These are phyloP conservation scores for Epizoanthus ramosus DNA, from an alignment of 92 coral and sea anemone genomes.

Conservation along the genomic window DNA sequence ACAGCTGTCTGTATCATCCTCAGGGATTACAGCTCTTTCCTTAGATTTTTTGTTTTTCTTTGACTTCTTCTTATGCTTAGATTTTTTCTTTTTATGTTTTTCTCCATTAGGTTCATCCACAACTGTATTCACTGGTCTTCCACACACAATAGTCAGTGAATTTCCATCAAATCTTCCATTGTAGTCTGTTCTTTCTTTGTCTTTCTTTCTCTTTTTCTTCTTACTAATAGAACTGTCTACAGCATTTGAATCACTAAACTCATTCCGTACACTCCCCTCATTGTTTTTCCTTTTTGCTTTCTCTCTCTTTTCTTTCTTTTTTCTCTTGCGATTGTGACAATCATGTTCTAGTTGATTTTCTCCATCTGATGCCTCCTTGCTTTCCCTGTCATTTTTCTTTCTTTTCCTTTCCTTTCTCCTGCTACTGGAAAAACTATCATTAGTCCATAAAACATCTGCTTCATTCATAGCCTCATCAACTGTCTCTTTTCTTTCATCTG, in stretches of 20 bases:
- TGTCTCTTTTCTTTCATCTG: not conserved
- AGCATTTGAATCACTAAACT: too few species aligned
- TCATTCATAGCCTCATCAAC: not conserved
- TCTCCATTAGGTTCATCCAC: not conserved
- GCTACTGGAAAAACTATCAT: not conserved
- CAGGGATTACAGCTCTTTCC: not conserved
- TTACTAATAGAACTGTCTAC: too few species aligned
- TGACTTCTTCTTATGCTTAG: not conserved
- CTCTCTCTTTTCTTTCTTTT: slow-evolving; percentile 2
- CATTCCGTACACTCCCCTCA: too few species aligned
- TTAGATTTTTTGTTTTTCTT: not conserved
- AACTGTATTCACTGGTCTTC: not conserved
- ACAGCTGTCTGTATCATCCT: too few species aligned
- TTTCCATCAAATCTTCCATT: not conserved
- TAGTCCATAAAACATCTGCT: not conserved
- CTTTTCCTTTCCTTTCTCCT: not conserved
- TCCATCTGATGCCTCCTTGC: not conserved
- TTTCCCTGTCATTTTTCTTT: not conserved
- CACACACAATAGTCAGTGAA: not conserved
- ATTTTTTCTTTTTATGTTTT: not conserved
- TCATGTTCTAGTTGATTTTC: not conserved
- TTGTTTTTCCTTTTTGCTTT: not conserved
- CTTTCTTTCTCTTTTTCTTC: not conserved
- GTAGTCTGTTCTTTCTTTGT: not conserved
- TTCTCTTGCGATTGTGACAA: not conserved